Evolutionary conservation across 2,113 vertebrate species (phyloP).

Genomic region (Scopus umbretta): DNA sequence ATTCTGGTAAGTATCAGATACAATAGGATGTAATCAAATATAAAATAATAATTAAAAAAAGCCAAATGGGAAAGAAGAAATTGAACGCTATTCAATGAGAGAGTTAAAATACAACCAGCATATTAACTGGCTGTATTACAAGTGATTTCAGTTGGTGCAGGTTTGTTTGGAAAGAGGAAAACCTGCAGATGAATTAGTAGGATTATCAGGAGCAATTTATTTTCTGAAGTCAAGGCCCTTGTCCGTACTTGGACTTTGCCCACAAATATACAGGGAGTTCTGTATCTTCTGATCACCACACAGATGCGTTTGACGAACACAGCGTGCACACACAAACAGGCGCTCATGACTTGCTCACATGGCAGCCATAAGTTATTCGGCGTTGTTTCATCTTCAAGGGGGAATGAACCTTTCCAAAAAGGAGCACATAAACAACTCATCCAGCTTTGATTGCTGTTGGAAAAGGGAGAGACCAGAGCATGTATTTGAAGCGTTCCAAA

Average conservation of each 20-base stretch:
- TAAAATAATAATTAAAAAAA: not conserved
- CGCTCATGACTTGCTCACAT: fast-evolving
- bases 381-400: not conserved
- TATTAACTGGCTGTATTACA: not conserved
- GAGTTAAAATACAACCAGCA: not conserved
- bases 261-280: not conserved
- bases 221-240: not conserved
- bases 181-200: not conserved
- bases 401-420: not conserved
- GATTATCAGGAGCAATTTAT: not conserved
- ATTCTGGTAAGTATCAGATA: slow-evolving; percentile 40
- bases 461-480: not conserved
- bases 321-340: not conserved
- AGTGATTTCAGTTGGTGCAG: not conserved
- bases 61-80: slow-evolving; percentile 1
- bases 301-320: not conserved
- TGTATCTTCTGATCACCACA: fast-evolving
- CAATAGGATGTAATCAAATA: slow-evolving; percentile 15
- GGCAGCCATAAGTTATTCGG: fast-evolving
- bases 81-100: not conserved
- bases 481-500: not conserved
- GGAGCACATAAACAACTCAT: not conserved
- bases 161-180: not conserved
- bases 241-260: not conserved
- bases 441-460: not conserved